These are phyloP conservation scores for Branchinecta sandiegonensis DNA, from an alignment of 2,888 invertebrate species.

Conservation along the genomic window DNA sequence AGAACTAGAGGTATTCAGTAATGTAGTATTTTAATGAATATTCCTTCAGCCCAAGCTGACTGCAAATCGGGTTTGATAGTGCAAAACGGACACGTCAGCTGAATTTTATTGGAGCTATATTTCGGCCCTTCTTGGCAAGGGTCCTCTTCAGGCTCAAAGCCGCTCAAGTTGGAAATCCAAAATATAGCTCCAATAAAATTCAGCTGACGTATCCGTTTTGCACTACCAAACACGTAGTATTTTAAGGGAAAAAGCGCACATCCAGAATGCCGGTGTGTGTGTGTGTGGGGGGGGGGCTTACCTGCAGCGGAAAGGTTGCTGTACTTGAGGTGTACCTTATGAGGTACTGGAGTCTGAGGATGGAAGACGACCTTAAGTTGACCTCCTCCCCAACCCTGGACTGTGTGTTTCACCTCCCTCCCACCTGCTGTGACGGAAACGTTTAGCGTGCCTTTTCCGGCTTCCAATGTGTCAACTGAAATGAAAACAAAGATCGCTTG, in stretches of 20 bases:
- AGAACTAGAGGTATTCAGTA: background rate
- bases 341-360: conserved; percentile 71
- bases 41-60: no score
- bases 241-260: background rate
- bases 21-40: background rate
- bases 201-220: no score
- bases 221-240: no score
- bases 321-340: conserved; percentile 68
- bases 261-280: background rate
- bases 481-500: no score
- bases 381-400: conserved; percentile 53
- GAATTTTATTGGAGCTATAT: no score
- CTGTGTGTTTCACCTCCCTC: conserved; percentile 62
- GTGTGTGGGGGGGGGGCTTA: conserved; percentile 24
- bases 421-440: conserved; percentile 68
- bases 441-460: conserved; percentile 67
- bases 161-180: no score
- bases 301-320: conserved; percentile 57
- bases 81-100: no score
- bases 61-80: no score
- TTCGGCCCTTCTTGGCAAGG: no score
- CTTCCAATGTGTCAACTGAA: conserved; percentile 55
- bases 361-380: conserved; percentile 73
- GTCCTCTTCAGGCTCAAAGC: no score
- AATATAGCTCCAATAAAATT: no score